Conservation (phyloP, 2,797 vertebrate species). For the Podarcis lilfordi region DNA sequence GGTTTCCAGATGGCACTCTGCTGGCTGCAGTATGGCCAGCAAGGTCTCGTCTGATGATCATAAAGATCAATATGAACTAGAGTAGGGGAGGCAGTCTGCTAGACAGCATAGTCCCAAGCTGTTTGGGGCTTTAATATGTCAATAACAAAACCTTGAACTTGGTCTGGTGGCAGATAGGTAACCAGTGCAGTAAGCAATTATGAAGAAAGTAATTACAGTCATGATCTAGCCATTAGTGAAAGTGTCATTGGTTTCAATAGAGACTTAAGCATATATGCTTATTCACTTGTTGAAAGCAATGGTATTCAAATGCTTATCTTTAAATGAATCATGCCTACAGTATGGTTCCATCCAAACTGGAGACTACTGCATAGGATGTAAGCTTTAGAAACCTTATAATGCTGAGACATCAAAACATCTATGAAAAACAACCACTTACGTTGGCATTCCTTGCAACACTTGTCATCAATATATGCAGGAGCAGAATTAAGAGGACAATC, state of each 20-base stretch:
- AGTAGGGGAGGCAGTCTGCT: too few relatives aligned
- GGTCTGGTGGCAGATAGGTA: too few relatives aligned
- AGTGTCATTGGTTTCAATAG: neutral
- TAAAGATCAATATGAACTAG: too few relatives aligned
- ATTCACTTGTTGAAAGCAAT: neutral
- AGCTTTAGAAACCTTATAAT: conserved; percentile 3
- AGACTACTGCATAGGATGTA: neutral
- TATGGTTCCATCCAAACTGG: neutral
- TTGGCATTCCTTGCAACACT: conserved; percentile 96
- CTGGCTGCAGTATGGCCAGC: too few relatives aligned
- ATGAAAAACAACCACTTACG: conserved; percentile 81
- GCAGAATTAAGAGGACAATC: conserved; percentile 86
- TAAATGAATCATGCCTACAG: neutral
- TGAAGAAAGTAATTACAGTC: neutral
- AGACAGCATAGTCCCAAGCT: too few relatives aligned
- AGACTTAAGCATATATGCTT: neutral
- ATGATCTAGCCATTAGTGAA: neutral
- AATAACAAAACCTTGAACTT: too few relatives aligned
- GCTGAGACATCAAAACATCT: conserved; percentile 23
- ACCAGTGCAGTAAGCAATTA: too few relatives aligned
- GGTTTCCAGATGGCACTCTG: too few relatives aligned
- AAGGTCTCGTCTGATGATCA: too few relatives aligned
- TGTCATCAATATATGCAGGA: conserved; percentile 88
- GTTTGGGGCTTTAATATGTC: too few relatives aligned
- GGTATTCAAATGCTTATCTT: neutral